Conservation (phyloP, 2,888 invertebrate species). For the Blastobasis lacticolella region DNA sequence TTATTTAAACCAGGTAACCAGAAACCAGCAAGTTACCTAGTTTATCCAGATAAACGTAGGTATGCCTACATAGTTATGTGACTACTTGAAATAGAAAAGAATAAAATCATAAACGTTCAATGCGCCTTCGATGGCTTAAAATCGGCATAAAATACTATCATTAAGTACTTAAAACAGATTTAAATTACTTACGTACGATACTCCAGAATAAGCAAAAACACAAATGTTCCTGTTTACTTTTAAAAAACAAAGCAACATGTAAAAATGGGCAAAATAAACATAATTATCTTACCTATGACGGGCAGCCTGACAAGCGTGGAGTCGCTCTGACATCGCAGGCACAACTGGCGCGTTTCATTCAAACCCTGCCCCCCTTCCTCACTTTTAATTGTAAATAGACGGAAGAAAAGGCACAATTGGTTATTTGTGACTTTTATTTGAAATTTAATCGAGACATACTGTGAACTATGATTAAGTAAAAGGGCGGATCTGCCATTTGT, state of each 20-base stretch:
- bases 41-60: no score
- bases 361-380: slow-evolving; percentile 4
- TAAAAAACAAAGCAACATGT: background rate
- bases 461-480: slow-evolving; percentile 1
- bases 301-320: slow-evolving; percentile 2
- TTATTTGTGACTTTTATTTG: slow-evolving; percentile 1
- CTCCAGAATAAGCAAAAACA: background rate
- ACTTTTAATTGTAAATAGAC: slow-evolving; percentile 2
- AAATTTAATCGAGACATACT: slow-evolving; percentile 1
- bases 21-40: no score
- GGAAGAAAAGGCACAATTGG: slow-evolving; percentile 3
- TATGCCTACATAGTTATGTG: no score
- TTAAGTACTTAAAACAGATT: no score
- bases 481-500: slow-evolving; percentile 1
- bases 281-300: background rate
- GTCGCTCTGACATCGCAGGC: slow-evolving; percentile 1
- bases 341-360: slow-evolving; percentile 4
- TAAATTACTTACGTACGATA: background rate
- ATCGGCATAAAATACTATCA: background rate
- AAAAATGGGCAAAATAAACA: background rate
- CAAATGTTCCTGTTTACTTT: background rate
- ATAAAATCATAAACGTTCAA: background rate
- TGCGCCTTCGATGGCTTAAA: no score
- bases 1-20: no score
- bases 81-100: no score